These are phyloP conservation scores for Sprattus sprattus DNA, from an alignment of 2,113 vertebrate species.

Conservation along the genomic window DNA sequence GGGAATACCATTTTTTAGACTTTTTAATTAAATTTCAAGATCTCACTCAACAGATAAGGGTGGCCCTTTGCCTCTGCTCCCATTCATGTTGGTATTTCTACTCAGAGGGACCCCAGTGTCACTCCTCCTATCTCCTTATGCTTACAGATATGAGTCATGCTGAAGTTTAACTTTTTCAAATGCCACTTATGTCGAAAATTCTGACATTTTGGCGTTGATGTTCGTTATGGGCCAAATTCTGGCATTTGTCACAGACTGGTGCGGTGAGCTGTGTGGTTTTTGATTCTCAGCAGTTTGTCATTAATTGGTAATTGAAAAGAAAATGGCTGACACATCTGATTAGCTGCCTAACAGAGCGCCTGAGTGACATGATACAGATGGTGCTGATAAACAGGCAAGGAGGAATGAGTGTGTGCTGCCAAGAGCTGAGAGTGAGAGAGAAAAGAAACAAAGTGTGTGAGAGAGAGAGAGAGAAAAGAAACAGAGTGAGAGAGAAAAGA, in stretches of 20 bases:
- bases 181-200: background rate
- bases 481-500: background rate
- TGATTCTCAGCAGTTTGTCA: background rate
- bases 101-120: background rate
- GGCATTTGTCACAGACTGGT: background rate
- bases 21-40: background rate
- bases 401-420: background rate
- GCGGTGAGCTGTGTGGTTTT: background rate
- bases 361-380: background rate
- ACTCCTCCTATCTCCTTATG: background rate
- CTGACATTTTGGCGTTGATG: background rate
- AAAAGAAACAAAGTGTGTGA: background rate
- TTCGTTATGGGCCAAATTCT: background rate
- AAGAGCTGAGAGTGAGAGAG: background rate
- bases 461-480: background rate
- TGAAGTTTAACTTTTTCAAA: background rate
- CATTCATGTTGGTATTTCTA: background rate
- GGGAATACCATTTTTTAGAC: background rate
- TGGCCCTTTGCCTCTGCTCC: background rate
- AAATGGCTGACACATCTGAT: slow-evolving; percentile 17
- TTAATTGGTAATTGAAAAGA: background rate
- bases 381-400: background rate
- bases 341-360: background rate
- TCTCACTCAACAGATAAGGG: background rate
- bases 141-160: background rate